Evolutionary conservation across 2,113 vertebrate genomes (phyloP).

Genomic region (Propithecus coquereli): DNA sequence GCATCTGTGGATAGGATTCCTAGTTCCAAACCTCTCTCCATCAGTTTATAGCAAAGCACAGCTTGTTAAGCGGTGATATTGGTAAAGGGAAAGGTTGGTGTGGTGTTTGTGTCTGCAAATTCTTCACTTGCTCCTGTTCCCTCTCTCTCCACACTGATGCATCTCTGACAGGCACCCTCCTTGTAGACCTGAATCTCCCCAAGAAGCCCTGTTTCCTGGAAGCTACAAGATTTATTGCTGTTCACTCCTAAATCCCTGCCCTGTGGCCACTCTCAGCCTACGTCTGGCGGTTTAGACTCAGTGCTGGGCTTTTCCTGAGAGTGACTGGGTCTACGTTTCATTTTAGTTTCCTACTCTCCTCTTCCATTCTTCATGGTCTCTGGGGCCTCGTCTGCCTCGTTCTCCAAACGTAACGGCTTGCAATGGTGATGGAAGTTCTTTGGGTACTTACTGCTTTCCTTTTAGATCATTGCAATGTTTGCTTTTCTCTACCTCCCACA

Average conservation of each 20-base stretch:
- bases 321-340: background rate
- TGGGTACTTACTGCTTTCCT: background rate
- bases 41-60: background rate
- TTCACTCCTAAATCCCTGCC: no score
- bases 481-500: background rate
- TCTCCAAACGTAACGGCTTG: background rate
- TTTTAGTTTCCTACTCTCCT: background rate
- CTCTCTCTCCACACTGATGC: background rate
- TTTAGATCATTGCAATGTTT: background rate
- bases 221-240: background rate
- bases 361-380: background rate
- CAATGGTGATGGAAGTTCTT: no score
- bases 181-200: background rate
- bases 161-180: background rate
- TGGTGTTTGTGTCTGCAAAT: background rate
- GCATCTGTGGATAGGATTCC: background rate
- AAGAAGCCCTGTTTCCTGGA: background rate
- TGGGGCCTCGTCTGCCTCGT: background rate
- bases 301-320: rapidly evolving
- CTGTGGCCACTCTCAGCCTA: background rate
- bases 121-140: background rate
- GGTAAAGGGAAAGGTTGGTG: background rate
- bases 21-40: background rate
- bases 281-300: background rate
- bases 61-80: background rate